Base-by-base conservation (phyloP, 2,113 vertebrate species). In the Solea solea region DNA sequence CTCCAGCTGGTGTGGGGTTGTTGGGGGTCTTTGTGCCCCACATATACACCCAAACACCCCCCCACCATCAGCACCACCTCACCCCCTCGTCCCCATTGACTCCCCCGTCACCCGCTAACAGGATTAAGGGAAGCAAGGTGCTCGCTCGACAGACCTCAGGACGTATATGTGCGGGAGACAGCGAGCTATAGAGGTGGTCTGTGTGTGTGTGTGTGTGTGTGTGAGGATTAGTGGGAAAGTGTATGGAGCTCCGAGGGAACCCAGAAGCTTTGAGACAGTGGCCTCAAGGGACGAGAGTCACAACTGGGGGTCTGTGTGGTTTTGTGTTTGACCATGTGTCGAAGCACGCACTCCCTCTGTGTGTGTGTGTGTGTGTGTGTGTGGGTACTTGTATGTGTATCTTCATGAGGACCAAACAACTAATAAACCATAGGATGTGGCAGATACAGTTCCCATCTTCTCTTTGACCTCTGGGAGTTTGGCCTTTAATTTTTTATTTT, bases 51-150 rank as follows among this genome's bases (percentile, higher is more conserved):
- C 58, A n/a, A n/a, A 25, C 59, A 65, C 59, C 73, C 34, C 3
- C 34, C 40, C 45, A 46, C 64, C 64, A 6, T 40, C 1, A 46
- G 53, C 63, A 4, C 51, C 1, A 46, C 44, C 58, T 56, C 69
- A 27, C 57, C 58, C 52, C 51, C 52, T 46, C 5, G 54, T 51
- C 28, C 50, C 48, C 52, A 60, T 28, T 40, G 51, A 80, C 72
- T 71, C 78, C 78, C 64, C 73, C 46, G 68, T 86, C 73, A 72
- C 76, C 45, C 62, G 74, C 90, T 94, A 94, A 94, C 92, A 94
- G 93, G 93, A 94, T 94, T 94, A 94, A 46, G 61, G 74, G 68
- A 84, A 7, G 61, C 77, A 86, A 84, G 80, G 88, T 84, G 84
- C 86, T 88, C 78, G 63, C 71, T 92, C 80, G 46, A 69, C 76